phyloP scores from a whole-genome alignment of 2,113 vertebrate species.

The Atlantisia rogersi region DNA sequence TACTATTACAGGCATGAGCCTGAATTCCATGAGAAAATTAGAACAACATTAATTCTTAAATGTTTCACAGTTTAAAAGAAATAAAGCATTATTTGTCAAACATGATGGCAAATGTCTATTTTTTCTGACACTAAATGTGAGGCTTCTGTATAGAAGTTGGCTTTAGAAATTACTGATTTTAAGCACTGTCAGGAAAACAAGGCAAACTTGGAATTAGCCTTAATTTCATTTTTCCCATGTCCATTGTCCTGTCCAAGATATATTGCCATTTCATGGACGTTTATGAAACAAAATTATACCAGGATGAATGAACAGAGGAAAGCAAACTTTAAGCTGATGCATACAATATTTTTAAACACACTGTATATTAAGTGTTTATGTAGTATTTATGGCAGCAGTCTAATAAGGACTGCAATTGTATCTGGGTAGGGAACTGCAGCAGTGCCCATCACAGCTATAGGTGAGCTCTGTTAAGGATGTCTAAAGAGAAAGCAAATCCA shows the following conservation, averaged over 20 bases:
- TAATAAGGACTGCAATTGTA: not conserved
- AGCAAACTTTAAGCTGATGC: not conserved
- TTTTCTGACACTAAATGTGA: not conserved
- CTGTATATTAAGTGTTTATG: not conserved
- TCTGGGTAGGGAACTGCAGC: not conserved
- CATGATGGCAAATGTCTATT: not conserved
- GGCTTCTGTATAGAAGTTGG: not conserved
- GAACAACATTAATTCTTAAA: not conserved
- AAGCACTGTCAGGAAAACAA: not conserved
- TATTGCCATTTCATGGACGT: rapidly evolving
- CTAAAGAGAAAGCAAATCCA: not conserved
- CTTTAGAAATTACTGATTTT: not conserved
- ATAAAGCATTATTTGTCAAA: not conserved
- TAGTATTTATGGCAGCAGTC: not conserved
- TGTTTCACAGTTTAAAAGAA: not conserved
- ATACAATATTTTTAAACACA: not conserved
- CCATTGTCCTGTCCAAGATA: not conserved
- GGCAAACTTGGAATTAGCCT: not conserved
- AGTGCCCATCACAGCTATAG: not conserved
- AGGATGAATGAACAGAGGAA: not conserved
- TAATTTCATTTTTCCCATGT: not conserved
- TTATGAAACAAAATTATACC: not conserved
- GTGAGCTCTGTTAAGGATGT: not conserved
- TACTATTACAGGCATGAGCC: not conserved
- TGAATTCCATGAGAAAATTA: not conserved